These are phyloP conservation scores for Plectrocnemia conspersa DNA, from an alignment of 1,140 invertebrate genomes.

Conservation along the genomic window DNA sequence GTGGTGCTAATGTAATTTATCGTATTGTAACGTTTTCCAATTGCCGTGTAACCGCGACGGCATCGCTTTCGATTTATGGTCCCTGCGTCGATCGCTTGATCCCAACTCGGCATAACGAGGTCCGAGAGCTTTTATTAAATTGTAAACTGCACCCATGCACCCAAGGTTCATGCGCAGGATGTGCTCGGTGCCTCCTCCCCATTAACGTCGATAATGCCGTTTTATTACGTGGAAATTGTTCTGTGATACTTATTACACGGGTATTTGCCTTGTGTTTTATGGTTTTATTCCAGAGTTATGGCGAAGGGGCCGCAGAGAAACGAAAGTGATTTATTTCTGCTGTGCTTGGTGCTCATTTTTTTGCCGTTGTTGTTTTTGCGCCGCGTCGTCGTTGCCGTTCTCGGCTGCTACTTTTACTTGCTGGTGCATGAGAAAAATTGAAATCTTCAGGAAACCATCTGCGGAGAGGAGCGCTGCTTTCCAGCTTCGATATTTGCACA, in stretches of 20 bases:
- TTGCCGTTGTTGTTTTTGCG: no score
- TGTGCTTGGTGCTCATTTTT: no score
- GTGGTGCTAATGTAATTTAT: conserved; percentile 5
- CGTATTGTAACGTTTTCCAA: conserved; percentile 5
- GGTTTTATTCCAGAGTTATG: neutral
- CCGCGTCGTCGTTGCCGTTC: no score
- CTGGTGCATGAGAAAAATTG: no score
- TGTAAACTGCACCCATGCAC: neutral
- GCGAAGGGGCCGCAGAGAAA: neutral
- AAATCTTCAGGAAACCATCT: conserved; percentile 19
- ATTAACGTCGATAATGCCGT: conserved; percentile 1
- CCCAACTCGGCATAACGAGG: neutral
- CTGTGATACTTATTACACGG: neutral
- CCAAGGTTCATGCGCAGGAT: neutral
- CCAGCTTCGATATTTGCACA: conserved; percentile 13
- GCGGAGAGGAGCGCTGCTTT: neutral
- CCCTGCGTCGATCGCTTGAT: neutral
- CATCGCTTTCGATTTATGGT: conserved; percentile 1
- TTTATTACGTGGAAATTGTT: neutral
- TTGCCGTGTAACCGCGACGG: conserved; percentile 3
- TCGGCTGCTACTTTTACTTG: no score
- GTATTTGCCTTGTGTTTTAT: neutral
- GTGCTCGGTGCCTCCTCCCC: neutral
- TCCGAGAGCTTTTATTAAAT: conserved; percentile 3
- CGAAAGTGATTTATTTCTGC: conserved; percentile 20